phyloP scores from a whole-genome alignment of 2,113 vertebrate species.

The Bambusicola thoracicus region DNA sequence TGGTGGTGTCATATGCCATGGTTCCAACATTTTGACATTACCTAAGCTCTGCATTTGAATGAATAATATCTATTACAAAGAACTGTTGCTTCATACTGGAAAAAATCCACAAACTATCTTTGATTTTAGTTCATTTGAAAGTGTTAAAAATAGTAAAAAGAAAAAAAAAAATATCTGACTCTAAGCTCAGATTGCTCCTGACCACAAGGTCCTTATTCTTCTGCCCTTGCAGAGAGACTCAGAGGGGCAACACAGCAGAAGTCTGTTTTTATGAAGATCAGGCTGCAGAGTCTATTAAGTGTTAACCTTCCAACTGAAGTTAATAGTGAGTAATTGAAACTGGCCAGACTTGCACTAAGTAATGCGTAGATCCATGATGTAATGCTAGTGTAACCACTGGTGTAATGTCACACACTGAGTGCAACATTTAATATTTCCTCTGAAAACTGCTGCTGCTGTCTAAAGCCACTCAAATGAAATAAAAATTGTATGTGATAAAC shows the following conservation, averaged over 20 bases:
- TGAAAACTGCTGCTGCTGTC: neutral
- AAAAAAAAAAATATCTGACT: neutral
- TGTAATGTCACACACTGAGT: neutral
- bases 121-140: neutral
- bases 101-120: neutral
- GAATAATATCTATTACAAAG: neutral
- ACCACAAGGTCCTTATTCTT: neutral
- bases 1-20: neutral
- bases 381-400: neutral
- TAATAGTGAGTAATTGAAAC: neutral
- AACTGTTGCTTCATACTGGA: neutral
- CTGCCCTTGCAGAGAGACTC: neutral
- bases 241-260: neutral
- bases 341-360: neutral
- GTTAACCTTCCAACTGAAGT: neutral
- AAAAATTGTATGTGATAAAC: neutral
- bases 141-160: neutral
- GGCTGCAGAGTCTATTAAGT: neutral
- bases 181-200: neutral
- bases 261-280: neutral
- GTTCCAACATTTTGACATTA: neutral
- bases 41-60: constrained; percentile 8
- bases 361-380: neutral
- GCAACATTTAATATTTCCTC: neutral
- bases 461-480: neutral